Evolutionary conservation across 2,888 invertebrate species (phyloP).

Genomic region (Aquatica leii): DNA sequence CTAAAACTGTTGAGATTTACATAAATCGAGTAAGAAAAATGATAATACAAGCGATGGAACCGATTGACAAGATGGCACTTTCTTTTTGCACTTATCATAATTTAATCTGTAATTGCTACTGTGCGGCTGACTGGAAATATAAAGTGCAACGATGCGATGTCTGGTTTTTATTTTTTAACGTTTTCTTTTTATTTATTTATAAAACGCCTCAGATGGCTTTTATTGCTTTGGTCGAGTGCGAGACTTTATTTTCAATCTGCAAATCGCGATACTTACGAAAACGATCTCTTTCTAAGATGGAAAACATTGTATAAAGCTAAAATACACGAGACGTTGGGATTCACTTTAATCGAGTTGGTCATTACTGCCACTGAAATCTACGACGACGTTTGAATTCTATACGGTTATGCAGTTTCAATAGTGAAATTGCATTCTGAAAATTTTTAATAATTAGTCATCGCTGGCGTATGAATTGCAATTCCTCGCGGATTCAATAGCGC

Average conservation of each 20-base stretch:
- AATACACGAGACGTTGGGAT: not conserved
- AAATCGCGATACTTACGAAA: conserved; percentile 17
- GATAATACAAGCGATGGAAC: conserved; percentile 17
- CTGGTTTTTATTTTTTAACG: conserved; percentile 19
- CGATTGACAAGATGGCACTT: conserved; percentile 14
- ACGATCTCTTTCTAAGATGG: conserved; percentile 16
- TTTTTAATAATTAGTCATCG: conserved; percentile 36
- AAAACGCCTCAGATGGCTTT: conserved; percentile 20
- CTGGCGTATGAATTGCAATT: conserved; percentile 11
- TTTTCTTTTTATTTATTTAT: conserved; percentile 1
- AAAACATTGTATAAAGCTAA: conserved; percentile 10
- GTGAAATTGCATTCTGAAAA: conserved; percentile 24
- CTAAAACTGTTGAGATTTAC: conserved; percentile 16
- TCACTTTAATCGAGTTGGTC: conserved; percentile 3
- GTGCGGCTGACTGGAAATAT: conserved; percentile 28
- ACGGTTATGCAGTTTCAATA: conserved; percentile 13
- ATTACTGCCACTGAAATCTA: conserved; percentile 16
- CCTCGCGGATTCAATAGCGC: conserved; percentile 22
- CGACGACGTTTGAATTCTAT: conserved; percentile 6
- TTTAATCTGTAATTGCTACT: conserved; percentile 34
- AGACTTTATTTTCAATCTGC: conserved; percentile 20
- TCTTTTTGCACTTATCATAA: conserved; percentile 30
- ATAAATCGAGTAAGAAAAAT: conserved; percentile 15
- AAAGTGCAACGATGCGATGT: conserved; percentile 19
- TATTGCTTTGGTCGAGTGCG: conserved; percentile 19